Evolutionary conservation across 2,797 vertebrate genomes (phyloP), one percentile per base, ranked within the genome.

Genomic region (Rhodeus uyekii): DNA sequence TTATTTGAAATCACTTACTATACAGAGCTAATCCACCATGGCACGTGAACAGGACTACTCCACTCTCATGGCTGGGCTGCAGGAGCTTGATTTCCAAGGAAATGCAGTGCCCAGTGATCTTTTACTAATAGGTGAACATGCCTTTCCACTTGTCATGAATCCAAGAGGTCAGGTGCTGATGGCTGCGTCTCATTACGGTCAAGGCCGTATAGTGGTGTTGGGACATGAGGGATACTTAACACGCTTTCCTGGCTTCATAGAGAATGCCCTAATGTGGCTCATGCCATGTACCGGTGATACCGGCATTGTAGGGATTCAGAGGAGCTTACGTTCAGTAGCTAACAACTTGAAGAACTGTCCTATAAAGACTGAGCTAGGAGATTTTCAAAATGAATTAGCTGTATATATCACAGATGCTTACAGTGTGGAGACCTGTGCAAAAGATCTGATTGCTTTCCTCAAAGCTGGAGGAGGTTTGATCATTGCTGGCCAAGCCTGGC

Each of bases 401-500:
- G 93, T 95, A 61, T 96, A 95, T 75, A 93, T 96, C 72, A 91
- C 91, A 0, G 85, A 90, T 68, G 93, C 94, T 76, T 96, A 96
- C 77, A 84, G 80, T 0, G 86, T 93, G 0, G 86, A 72, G 0
- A 48, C 34, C 3, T 78, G 92, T 46, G 83, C 67, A 0, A 88
- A 75, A 1, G 87, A 91, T 9, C 88, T 97, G 63, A 91, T 95
- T 78, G 89, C 83, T 0, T 97, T 95, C 67, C 36, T 96, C 74
- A 97, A 96, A 90, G 74, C 83, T 53, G 97, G 97, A 38, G 96
- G 97, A 0, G 96, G 97, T 5, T 91, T 98, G 8, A 91, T 98
- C 13, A 85, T 97, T 2, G 96, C 90, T 0, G 96, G 97, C 2
- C 95, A 98, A 80, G 95, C 96, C 0, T 97, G 95, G 95, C 85